phyloP scores from a whole-genome alignment of 2,888 invertebrate genomes.

The Hanleya hanleyi region DNA sequence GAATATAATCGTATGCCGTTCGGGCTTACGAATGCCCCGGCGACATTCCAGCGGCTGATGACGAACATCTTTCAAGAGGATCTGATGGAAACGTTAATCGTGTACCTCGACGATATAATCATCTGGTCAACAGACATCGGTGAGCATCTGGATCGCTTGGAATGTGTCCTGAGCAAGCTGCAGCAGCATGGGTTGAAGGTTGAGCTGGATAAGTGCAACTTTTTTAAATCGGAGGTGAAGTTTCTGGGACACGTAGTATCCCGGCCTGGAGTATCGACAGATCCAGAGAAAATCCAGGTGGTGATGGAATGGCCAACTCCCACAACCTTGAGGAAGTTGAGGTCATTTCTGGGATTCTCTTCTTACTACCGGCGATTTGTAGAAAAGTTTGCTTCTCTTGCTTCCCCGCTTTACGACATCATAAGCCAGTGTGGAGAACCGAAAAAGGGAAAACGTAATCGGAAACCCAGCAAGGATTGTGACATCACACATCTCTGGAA shows the following conservation, averaged over 20 bases:
- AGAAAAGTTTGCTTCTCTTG: conserved; percentile 18
- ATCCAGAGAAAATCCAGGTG: conserved; percentile 14
- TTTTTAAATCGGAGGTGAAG: conserved; percentile 27
- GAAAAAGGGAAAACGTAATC: background rate
- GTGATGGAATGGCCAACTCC: conserved; percentile 29
- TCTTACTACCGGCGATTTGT: conserved; percentile 35
- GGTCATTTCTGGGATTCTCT: conserved; percentile 30
- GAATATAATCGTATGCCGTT: too few species aligned
- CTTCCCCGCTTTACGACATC: conserved; percentile 18
- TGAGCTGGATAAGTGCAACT: conserved; percentile 29
- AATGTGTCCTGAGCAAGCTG: conserved; percentile 21
- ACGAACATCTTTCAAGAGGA: conserved; percentile 20
- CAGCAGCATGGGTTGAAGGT: conserved; percentile 30
- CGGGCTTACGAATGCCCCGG: conserved; percentile 14
- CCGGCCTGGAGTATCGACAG: conserved; percentile 18
- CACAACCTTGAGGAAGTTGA: conserved; percentile 15
- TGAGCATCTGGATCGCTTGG: conserved; percentile 25
- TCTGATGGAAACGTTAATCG: conserved; percentile 16
- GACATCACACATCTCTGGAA: conserved; percentile 12
- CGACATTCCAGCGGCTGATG: conserved; percentile 29
- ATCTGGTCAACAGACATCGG: conserved; percentile 23
- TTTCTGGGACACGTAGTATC: conserved; percentile 37
- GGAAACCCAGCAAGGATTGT: background rate
- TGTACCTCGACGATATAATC: conserved; percentile 25
- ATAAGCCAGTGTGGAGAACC: conserved; percentile 11